phyloP scores from a whole-genome alignment of 2,113 vertebrate genomes.

The Centrocercus urophasianus region DNA sequence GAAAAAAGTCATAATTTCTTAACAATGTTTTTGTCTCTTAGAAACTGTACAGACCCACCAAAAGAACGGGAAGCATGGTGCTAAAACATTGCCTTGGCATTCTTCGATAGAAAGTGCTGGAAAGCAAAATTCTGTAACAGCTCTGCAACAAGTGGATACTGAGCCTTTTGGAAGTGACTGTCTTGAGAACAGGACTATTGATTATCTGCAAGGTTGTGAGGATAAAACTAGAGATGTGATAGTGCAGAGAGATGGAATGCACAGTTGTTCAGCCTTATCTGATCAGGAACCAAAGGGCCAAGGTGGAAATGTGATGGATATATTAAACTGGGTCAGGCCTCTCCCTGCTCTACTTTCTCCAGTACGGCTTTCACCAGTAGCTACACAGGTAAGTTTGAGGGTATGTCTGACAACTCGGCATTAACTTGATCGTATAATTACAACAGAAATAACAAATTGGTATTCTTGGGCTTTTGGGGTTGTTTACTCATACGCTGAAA shows the following conservation, averaged over 20 bases:
- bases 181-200: neutral
- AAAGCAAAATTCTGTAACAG: constrained; percentile 8
- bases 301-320: constrained; percentile 69
- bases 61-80: neutral
- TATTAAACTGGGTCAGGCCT: constrained; percentile 81
- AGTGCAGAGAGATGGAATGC: neutral
- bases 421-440: neutral
- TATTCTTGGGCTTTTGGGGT: neutral
- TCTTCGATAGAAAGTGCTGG: neutral
- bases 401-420: neutral
- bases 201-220: neutral
- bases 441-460: neutral
- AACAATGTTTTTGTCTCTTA: constrained; percentile 12
- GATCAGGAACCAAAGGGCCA: neutral
- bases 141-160: neutral
- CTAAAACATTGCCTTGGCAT: neutral
- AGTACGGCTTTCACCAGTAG: constrained; percentile 68
- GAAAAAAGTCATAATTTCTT: neutral
- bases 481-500: neutral
- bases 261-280: neutral
- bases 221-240: neutral
- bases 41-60: constrained; percentile 11
- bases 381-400: constrained; percentile 67
- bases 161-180: neutral
- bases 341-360: constrained; percentile 89